Conservation (phyloP, 2,113 vertebrate species). For the Microcebus jonahi region DNA sequence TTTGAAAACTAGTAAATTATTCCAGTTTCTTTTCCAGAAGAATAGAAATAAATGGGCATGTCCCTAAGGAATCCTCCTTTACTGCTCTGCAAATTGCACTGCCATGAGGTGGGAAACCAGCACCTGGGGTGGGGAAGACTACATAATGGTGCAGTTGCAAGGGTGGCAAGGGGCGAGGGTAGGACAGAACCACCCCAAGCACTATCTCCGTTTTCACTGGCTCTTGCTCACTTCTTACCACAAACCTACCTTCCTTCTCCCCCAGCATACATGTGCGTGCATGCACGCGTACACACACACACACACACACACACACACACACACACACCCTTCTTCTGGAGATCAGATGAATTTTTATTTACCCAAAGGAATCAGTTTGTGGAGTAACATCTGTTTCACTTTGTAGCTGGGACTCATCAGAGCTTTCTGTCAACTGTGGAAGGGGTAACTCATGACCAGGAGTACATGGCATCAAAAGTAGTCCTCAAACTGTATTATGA, state of each 20-base stretch:
- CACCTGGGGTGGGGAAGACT: not conserved
- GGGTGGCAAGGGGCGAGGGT: fast-evolving
- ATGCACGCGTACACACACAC: not conserved
- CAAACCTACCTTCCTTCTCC: not conserved
- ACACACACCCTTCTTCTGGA: not conserved
- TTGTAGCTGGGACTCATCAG: not conserved
- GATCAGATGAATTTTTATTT: not conserved
- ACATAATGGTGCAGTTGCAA: not conserved
- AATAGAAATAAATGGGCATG: not conserved
- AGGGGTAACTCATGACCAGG: not conserved
- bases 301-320: not conserved
- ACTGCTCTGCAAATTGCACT: not conserved
- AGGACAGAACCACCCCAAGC: not conserved
- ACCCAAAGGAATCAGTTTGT: not conserved
- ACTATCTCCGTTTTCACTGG: not conserved
- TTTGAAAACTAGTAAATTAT: slow-evolving; percentile 25
- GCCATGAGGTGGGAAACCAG: not conserved
- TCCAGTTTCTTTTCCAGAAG: slow-evolving; percentile 30
- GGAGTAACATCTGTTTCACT: not conserved
- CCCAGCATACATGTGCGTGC: fast-evolving
- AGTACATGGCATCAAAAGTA: not conserved
- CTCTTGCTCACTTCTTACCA: not conserved
- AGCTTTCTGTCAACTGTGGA: not conserved
- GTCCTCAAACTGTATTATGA: not conserved
- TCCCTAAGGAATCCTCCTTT: not conserved